Conservation (phyloP, 2,113 vertebrate genomes). For the Ammodytes marinus region DNA sequence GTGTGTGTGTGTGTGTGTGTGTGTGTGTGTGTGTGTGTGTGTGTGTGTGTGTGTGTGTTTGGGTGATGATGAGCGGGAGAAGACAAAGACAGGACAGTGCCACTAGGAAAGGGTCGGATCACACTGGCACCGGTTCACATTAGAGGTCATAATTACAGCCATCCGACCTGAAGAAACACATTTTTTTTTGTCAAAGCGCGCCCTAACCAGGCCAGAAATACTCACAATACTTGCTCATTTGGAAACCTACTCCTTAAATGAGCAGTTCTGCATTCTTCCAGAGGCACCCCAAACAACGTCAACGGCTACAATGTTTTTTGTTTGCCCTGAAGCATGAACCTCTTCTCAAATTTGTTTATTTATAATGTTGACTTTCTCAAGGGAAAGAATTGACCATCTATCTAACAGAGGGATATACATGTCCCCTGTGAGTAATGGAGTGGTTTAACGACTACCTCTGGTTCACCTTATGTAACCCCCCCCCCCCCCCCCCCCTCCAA, state of each 20-base stretch:
- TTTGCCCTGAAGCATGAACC: conserved; percentile 21
- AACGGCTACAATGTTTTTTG: conserved; percentile 6
- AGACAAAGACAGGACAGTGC: conserved; percentile 36
- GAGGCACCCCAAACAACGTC: neutral
- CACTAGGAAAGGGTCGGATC: conserved; percentile 22
- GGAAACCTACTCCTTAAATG: conserved; percentile 8
- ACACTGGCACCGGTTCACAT: conserved; percentile 29
- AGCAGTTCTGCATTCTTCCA: conserved; percentile 26
- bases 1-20: neutral
- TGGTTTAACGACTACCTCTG: conserved; percentile 48
- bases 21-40: neutral
- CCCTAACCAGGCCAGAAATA: conserved; percentile 23
- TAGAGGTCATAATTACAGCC: conserved; percentile 60
- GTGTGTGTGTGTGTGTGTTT: conserved; percentile 6
- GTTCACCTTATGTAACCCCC: conserved; percentile 45
- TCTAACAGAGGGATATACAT: conserved; percentile 35
- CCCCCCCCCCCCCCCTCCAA: neutral
- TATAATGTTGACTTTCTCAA: conserved; percentile 33
- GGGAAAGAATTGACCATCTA: conserved; percentile 25
- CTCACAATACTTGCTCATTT: neutral
- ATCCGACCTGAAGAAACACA: conserved; percentile 23
- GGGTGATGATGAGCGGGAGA: conserved; percentile 20
- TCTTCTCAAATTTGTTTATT: conserved; percentile 51
- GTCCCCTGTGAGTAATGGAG: conserved; percentile 40
- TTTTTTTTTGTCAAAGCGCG: conserved; percentile 33